Base-by-base conservation (phyloP, 2,888 invertebrate genomes). In the Heliconius cydno region DNA sequence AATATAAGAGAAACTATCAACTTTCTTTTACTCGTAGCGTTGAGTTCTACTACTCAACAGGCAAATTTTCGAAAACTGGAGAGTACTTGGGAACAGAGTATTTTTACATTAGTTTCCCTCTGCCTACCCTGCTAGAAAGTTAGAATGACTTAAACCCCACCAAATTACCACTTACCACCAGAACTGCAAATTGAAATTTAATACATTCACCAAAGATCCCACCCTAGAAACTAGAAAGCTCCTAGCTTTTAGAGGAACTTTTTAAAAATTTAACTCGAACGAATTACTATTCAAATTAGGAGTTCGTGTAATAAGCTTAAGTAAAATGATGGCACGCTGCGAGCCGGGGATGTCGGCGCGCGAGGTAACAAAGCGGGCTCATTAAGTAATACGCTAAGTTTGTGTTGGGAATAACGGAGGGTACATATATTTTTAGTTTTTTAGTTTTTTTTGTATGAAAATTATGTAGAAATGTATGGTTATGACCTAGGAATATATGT, bases 301-400 rank as follows among this genome's bases (percentile, higher is more conserved):
- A 76, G 80, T 82, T 82, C 79, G 80, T 82, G 80, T 80, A 82
- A 82, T 81, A 80, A 81, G 79, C 81, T 82, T 81, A 81, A 81
- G 81, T 82, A 82, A 82, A 82, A 82, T 82, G 70, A 82, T 73
- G 80, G 80, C 80, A 70, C 76, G 82, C 76, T 79, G 80, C 80
- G 79, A 82, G 79, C 79, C 79, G 74, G 15, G 78, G 68, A 67
- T 77, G 79, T 81, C 80, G 82, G 81, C 78, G 77, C 77, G 82
- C 81, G 60, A 71, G 80, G 88, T 87, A 88, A 89, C 88, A 89
- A 88, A 89, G 89, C 87, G 82, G 80, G 68, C 85, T 90, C 89
- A 90, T 90, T 90, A 90, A 88, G 89, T 90, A 86, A 87, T 84
- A 83, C 84, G 85, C 87, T 85, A 85, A 83, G 85, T 83, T 83